These are phyloP conservation scores for Hippocampus guttulatus DNA, from an alignment of 2,113 vertebrate genomes.

Conservation along the genomic window DNA sequence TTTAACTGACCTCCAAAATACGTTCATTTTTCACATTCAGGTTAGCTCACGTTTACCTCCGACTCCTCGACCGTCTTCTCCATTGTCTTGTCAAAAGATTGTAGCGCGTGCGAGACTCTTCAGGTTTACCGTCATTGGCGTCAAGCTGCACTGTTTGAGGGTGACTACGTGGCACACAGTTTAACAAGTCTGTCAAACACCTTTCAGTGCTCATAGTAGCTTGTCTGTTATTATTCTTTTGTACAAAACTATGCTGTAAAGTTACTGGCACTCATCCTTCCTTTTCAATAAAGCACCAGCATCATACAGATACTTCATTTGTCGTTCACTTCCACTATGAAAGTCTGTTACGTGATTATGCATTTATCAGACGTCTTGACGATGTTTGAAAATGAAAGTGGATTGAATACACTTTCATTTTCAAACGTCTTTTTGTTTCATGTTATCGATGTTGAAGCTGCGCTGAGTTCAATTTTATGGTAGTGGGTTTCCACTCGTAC, in stretches of 20 bases:
- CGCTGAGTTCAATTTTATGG: too few relatives aligned
- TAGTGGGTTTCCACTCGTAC: too few relatives aligned
- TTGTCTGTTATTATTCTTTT: neutral
- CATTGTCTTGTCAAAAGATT: conserved; percentile 32
- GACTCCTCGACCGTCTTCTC: conserved; percentile 38
- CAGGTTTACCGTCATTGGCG: conserved; percentile 59
- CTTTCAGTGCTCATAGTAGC: conserved; percentile 29
- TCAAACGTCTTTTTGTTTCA: neutral
- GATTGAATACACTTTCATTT: neutral
- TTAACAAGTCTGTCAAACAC: conserved; percentile 43
- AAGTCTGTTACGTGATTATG: neutral
- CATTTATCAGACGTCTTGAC: neutral
- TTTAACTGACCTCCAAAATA: conserved; percentile 54
- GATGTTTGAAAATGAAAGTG: too few relatives aligned
- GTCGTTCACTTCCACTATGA: neutral
- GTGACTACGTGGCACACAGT: conserved; percentile 39
- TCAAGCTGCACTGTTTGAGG: conserved; percentile 61
- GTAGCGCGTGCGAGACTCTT: conserved; percentile 51
- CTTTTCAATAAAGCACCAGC: conserved; percentile 74
- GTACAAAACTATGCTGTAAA: conserved; percentile 48
- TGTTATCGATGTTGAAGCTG: neutral
- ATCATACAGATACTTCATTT: conserved; percentile 49
- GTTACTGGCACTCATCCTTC: conserved; percentile 56
- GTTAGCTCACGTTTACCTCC: conserved; percentile 65
- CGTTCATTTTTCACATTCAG: conserved; percentile 52